phyloP scores from a whole-genome alignment of 2,888 invertebrate genomes.

The Anodontia alba region DNA sequence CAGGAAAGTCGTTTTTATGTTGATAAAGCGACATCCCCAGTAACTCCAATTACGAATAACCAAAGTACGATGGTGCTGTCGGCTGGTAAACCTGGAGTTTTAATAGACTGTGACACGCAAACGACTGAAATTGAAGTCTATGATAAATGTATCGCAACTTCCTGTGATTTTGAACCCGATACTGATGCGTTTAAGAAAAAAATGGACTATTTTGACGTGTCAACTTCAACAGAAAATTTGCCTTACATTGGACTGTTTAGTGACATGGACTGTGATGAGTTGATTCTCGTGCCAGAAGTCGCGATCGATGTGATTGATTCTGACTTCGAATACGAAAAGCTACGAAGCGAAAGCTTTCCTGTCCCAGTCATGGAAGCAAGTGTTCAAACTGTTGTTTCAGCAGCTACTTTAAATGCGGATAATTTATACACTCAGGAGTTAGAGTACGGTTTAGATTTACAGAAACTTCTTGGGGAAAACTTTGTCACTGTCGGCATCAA shows the following conservation, averaged over 20 bases:
- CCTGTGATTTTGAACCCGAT: conserved; percentile 66
- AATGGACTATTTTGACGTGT: conserved; percentile 67
- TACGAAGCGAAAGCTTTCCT: conserved; percentile 71
- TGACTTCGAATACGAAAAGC: conserved; percentile 70
- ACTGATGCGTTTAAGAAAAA: conserved; percentile 49
- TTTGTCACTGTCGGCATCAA: conserved; percentile 74
- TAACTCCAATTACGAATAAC: conserved; percentile 58
- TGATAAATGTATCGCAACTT: conserved; percentile 73
- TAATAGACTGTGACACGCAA: conserved; percentile 68
- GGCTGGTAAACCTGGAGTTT: conserved; percentile 47
- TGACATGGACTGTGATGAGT: conserved; percentile 79
- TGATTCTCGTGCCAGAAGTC: conserved; percentile 75
- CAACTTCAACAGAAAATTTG: conserved; percentile 80
- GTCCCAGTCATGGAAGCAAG: conserved; percentile 69
- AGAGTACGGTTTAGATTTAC: conserved; percentile 33
- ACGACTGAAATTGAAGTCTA: conserved; percentile 64
- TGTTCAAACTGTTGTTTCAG: conserved; percentile 69
- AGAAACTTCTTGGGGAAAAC: conserved; percentile 45
- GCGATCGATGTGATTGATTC: conserved; percentile 55
- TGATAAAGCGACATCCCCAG: conserved; percentile 64
- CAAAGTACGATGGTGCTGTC: conserved; percentile 74
- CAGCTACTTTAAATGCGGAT: conserved; percentile 44
- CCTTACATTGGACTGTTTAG: conserved; percentile 80
- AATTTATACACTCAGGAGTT: conserved; percentile 29
- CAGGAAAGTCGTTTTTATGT: conserved; percentile 48